Percentiles rank a stretch among this genome's conserved stretches.
These are phyloP conservation scores for Lucilia sericata DNA, from an alignment of 1,140 invertebrate species.

Conservation along the genomic window DNA sequence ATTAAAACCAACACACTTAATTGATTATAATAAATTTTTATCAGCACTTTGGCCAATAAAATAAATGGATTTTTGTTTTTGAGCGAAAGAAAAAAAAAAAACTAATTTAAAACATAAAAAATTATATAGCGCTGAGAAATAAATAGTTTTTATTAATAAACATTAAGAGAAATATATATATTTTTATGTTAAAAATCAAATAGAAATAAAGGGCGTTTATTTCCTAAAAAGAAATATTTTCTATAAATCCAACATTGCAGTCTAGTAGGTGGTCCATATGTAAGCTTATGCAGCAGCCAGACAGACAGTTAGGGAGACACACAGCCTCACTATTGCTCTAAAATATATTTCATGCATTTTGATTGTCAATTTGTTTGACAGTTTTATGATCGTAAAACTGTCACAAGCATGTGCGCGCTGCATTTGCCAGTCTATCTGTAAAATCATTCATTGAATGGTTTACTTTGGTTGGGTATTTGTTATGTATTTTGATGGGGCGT, in stretches of 20 bases:
- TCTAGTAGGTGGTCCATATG: not conserved
- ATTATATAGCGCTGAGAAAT: not conserved
- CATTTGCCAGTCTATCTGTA: not conserved
- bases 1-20: not conserved
- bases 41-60: not conserved
- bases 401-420: not conserved
- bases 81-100: not conserved
- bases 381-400: conserved; percentile 16
- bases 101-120: conserved; percentile 13
- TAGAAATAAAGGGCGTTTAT: not conserved
- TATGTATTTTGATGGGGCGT: not conserved
- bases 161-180: not conserved
- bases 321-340: too few relatives aligned
- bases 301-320: too few relatives aligned
- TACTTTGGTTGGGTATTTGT: not conserved
- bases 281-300: too few relatives aligned
- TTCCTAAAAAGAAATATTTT: not conserved
- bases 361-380: conserved; percentile 16
- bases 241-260: not conserved
- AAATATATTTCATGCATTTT: conserved; percentile 13
- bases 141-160: not conserved
- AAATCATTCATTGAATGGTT: not conserved
- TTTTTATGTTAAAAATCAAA: not conserved
- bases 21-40: conserved; percentile 18
- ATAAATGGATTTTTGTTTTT: conserved; percentile 9